These are phyloP conservation scores for Chionoecetes opilio DNA, from an alignment of 1,140 invertebrate species.

Conservation along the genomic window DNA sequence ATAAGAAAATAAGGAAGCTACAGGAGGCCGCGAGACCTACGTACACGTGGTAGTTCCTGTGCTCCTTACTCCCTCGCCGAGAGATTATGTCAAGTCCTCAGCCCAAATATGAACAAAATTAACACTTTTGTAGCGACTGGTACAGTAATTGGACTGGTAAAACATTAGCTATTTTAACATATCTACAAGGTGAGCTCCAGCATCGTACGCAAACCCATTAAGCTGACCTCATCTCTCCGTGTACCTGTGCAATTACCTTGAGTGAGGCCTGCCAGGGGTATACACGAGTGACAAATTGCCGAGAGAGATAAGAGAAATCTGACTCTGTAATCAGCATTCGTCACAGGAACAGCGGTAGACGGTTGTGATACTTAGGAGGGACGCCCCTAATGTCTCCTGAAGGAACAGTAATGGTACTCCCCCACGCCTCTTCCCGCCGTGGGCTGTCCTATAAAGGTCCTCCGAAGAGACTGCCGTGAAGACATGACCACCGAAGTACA, in stretches of 20 bases:
- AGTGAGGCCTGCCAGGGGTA: constrained; percentile 1
- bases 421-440: not conserved
- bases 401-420: not conserved
- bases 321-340: constrained; percentile 28
- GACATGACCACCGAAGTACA: constrained; percentile 14
- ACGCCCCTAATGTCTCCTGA: constrained; percentile 6
- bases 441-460: not conserved
- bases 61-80: no score
- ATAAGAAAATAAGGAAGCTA: no score
- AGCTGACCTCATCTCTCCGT: constrained; percentile 2
- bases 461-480: not conserved
- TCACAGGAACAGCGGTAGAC: not conserved
- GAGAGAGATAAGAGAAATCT: not conserved
- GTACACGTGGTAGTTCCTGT: no score
- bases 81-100: not conserved
- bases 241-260: constrained; percentile 28
- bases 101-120: not conserved
- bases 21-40: no score
- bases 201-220: constrained; percentile 4
- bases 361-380: not conserved
- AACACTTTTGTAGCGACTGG: not conserved
- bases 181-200: not conserved
- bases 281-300: not conserved
- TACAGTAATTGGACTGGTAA: not conserved
- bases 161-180: not conserved